Conservation (phyloP, 2,113 vertebrate species). For the Ondatra zibethicus region DNA sequence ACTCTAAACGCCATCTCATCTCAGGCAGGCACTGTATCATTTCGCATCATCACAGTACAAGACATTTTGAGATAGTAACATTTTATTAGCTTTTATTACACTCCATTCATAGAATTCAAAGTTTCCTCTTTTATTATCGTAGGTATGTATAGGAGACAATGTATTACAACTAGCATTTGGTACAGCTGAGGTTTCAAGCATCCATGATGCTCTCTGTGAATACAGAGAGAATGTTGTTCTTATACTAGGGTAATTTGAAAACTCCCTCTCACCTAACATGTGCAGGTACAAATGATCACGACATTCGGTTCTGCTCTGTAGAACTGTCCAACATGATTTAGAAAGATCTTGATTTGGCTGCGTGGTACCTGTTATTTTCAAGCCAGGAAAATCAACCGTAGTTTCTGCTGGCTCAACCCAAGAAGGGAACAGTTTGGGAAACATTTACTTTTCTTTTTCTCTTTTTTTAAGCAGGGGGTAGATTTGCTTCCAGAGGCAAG, state of each 20-base stretch:
- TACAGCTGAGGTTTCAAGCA: background rate
- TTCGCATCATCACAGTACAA: background rate
- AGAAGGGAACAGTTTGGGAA: conserved; percentile 1
- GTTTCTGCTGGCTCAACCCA: background rate
- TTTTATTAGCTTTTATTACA: background rate
- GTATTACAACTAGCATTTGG: background rate
- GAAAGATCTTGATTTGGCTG: conserved; percentile 1
- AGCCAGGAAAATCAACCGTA: conserved; percentile 41
- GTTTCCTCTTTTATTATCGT: background rate
- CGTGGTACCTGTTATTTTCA: conserved; percentile 35
- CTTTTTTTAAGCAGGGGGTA: background rate
- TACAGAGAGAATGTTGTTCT: background rate
- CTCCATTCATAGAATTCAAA: background rate
- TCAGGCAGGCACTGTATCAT: background rate
- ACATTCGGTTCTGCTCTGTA: background rate
- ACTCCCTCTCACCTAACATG: conserved; percentile 6
- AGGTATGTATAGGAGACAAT: background rate
- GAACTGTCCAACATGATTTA: conserved; percentile 21
- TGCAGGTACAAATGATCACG: conserved; percentile 38
- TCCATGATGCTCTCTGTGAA: background rate
- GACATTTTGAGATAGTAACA: background rate
- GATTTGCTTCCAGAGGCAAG: conserved; percentile 57
- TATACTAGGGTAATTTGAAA: conserved; percentile 26
- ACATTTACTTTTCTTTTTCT: background rate
- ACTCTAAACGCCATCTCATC: no score